Base-by-base conservation (phyloP, 2,113 vertebrate species). In the Phrynocephalus versicolor region DNA sequence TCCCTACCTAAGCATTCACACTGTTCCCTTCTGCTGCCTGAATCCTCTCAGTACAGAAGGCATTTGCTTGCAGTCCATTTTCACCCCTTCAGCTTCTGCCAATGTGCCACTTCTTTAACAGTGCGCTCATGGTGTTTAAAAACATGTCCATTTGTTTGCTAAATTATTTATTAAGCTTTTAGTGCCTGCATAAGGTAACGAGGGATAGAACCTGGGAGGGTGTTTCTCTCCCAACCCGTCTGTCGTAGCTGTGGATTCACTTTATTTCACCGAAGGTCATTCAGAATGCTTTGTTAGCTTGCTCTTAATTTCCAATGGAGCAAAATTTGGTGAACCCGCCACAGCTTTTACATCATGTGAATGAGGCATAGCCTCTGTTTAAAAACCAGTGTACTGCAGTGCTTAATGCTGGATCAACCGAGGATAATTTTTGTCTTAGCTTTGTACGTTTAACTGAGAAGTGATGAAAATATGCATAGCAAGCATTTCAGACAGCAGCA, bases 151-250 rank as follows among this genome's bases (percentile, higher is more conserved):
- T 95, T 95, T 94, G 60, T n/a, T 92, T 85, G 83, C 77, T 96
- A 85, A 93, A 96, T 95, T 94, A 95, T 96, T 94, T 88, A 95
- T 88, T 35, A 87, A 81, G 94, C 93, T 96, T 95, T 96, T 95
- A 94, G 90, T 89, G 57, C 82, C 82, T 86, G 87, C 90, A 7
- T 88, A 85, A 93, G 12, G 72, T 81, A 83, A 90, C 86, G 90
- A 62, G 70, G 83, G 88, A 88, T 81, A 85, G 69, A 85, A 62
- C 14, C 86, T 2, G 85, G 72, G 18, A 14, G n/a, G 57, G 88
- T 58, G 35, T 9, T 1, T 89, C 86, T 77, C 73, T 83, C n/a
- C 39, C 30, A 87, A 76, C 76, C 57, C 21, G 41, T 86, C 70
- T 64, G n/a, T 72, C 77, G 71, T 90, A 87, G 81, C 2, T 1